These are phyloP conservation scores for Lepus timidus DNA, from an alignment of 2,113 vertebrate genomes.

Conservation along the genomic window DNA sequence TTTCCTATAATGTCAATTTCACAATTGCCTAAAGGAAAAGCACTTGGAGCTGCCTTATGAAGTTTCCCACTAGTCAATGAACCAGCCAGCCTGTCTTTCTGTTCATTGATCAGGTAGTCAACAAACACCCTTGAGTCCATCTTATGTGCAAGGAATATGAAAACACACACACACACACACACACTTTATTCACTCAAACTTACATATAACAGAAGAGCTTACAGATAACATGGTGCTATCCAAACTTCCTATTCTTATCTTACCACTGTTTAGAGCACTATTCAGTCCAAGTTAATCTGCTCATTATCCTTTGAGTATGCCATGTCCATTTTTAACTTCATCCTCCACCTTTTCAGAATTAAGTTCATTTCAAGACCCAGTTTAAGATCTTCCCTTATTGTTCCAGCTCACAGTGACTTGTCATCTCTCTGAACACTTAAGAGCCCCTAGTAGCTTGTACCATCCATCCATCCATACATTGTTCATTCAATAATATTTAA, in stretches of 20 bases:
- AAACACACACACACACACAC: not conserved
- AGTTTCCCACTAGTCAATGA: not conserved
- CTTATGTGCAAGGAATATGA: slow-evolving; percentile 5
- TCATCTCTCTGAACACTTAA: not conserved
- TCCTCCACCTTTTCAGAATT: not conserved
- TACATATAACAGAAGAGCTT: slow-evolving; percentile 7
- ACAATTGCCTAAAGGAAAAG: not conserved
- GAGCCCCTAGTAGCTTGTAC: not conserved
- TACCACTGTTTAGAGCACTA: not conserved
- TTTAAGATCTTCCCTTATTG: not conserved
- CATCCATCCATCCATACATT: not conserved
- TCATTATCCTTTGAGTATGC: not conserved
- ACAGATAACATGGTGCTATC: not conserved
- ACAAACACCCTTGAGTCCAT: not conserved
- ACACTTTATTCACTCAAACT: not conserved
- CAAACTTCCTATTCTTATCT: not conserved
- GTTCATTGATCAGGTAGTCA: not conserved
- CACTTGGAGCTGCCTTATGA: not conserved
- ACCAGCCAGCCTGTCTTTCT: not conserved
- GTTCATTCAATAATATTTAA: not conserved
- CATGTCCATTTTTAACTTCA: not conserved
- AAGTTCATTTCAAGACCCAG: not conserved
- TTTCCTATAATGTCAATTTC: not conserved
- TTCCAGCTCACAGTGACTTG: not conserved
- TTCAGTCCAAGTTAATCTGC: not conserved